Evolutionary conservation across 2,888 invertebrate genomes (phyloP).

Genomic region (Eristalis tenax): DNA sequence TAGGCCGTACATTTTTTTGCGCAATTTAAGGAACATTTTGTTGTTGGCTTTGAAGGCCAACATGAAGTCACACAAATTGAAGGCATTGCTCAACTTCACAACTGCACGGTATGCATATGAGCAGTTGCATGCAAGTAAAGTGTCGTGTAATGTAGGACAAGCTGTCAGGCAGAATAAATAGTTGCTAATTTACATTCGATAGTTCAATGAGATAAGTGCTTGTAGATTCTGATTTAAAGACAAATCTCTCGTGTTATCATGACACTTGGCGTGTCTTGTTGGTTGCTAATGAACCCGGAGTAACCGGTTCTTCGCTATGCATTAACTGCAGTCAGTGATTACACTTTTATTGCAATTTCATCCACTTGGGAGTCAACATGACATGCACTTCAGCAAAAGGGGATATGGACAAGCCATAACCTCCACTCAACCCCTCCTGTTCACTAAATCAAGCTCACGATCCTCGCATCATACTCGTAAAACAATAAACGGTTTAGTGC

Average conservation of each 20-base stretch:
- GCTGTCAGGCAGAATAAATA: neutral
- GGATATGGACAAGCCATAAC: too few species aligned
- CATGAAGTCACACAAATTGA: too few species aligned
- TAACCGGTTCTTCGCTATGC: neutral
- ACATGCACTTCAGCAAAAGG: too few species aligned
- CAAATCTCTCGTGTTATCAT: neutral
- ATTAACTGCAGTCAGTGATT: neutral
- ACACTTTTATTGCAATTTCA: too few species aligned
- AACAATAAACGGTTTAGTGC: constrained; percentile 17
- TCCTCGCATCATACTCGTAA: neutral
- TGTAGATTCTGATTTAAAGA: neutral
- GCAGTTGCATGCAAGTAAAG: neutral
- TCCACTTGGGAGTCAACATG: too few species aligned
- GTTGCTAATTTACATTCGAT: neutral
- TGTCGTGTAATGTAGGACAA: neutral
- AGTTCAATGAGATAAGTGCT: neutral
- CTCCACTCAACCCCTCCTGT: too few species aligned
- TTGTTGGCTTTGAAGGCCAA: neutral
- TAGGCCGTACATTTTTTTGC: neutral
- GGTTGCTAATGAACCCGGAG: neutral
- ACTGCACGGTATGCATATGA: neutral
- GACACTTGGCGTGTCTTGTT: neutral
- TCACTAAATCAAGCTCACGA: neutral
- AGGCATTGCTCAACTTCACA: too few species aligned
- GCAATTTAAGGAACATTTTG: neutral